A percentile compares a stretch with the other conserved stretches of the same genome.
Evolutionary conservation across 2,888 invertebrate genomes (phyloP).

Genomic region (Drosophila neotestacea): DNA sequence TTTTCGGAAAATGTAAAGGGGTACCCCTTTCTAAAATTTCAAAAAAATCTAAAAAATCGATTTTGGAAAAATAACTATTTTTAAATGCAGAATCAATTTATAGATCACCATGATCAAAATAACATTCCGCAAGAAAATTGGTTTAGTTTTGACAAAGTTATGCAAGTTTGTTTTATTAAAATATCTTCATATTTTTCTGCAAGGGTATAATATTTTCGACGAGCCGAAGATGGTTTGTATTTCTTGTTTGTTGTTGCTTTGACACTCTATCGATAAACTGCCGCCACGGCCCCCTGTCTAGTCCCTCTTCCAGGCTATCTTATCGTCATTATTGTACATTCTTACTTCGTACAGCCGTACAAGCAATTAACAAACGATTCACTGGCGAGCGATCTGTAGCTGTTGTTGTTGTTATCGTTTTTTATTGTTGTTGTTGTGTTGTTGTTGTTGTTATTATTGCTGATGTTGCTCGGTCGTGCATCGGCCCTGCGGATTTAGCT

Average conservation of each 20-base stretch:
- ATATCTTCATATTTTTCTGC: no score
- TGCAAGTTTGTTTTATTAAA: no score
- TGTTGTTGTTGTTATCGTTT: conserved; percentile 1
- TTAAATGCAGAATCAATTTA: no score
- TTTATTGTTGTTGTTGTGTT: not conserved
- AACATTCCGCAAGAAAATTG: no score
- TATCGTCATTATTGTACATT: conserved; percentile 69
- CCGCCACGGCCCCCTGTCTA: conserved; percentile 4
- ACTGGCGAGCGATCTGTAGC: conserved; percentile 21
- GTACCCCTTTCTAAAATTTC: no score
- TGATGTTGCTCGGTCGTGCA: conserved; percentile 8
- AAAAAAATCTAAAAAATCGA: no score
- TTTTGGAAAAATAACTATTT: no score
- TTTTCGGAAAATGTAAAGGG: no score
- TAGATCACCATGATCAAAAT: no score
- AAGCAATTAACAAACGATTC: conserved; percentile 82
- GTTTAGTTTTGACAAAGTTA: no score
- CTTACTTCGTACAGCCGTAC: conserved; percentile 73
- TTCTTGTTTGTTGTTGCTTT: not conserved
- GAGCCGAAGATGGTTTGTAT: not conserved
- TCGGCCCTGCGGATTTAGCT: conserved; percentile 28
- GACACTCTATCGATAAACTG: conserved; percentile 31
- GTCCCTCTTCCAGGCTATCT: conserved; percentile 55
- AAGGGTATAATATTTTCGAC: not conserved
- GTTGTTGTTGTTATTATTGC: not conserved